A percentile compares a stretch with the other conserved stretches of the same genome.
These are phyloP conservation scores for Fregetta grallaria DNA, from an alignment of 2,113 vertebrate species.

Conservation along the genomic window DNA sequence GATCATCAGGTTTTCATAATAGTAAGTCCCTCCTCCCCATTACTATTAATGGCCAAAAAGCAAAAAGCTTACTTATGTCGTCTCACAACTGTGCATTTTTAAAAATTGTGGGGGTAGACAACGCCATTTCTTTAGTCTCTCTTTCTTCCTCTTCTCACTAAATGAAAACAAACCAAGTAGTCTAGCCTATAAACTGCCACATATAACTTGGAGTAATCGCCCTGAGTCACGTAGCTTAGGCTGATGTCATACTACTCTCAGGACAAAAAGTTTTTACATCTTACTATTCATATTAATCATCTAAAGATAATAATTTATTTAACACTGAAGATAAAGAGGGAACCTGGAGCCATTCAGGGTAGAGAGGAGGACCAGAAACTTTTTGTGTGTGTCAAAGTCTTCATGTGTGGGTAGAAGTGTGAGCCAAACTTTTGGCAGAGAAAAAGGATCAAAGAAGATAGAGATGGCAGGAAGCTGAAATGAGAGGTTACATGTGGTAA, in stretches of 20 bases:
- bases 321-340: neutral
- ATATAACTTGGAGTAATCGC: neutral
- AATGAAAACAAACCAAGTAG: neutral
- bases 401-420: neutral
- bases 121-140: neutral
- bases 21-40: neutral
- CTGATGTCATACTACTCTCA: neutral
- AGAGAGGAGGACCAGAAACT: rapidly evolving
- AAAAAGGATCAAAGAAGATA: neutral
- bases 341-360: neutral
- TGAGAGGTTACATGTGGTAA: neutral
- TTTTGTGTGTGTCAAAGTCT: neutral
- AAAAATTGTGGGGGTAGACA: neutral
- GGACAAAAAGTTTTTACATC: neutral
- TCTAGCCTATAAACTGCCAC: neutral
- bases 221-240: neutral
- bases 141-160: neutral
- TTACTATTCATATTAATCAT: neutral
- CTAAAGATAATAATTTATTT: neutral
- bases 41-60: neutral
- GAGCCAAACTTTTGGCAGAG: neutral
- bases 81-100: neutral
- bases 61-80: neutral
- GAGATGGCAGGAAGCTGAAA: neutral
- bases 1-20: neutral